Conservation (phyloP, 2,113 vertebrate species). For the Corythaixoides concolor region DNA sequence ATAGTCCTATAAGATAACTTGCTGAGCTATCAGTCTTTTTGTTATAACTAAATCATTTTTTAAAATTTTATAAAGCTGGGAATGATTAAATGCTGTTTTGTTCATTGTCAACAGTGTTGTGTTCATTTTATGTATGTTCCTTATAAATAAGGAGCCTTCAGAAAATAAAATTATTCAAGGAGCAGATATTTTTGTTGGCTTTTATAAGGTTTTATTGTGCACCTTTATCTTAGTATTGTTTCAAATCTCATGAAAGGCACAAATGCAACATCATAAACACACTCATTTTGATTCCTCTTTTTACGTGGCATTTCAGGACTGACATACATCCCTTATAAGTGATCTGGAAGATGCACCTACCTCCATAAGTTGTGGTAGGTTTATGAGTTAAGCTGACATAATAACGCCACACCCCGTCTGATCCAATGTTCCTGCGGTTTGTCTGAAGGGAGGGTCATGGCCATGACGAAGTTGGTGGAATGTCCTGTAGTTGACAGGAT, state of each 20-base stretch:
- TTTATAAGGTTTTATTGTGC: slow-evolving; percentile 16
- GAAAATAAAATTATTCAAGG: slow-evolving; percentile 77
- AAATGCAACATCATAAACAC: neutral
- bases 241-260: neutral
- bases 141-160: slow-evolving; percentile 74
- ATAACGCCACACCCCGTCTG: slow-evolving; percentile 80
- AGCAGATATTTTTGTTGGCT: slow-evolving; percentile 4
- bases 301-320: neutral
- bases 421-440: slow-evolving; percentile 83
- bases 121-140: slow-evolving; percentile 80
- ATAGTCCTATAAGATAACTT: slow-evolving; percentile 76
- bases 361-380: neutral
- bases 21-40: slow-evolving; percentile 72
- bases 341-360: neutral
- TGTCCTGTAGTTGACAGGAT: slow-evolving; percentile 88
- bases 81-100: slow-evolving; percentile 76
- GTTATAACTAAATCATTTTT: slow-evolving; percentile 76
- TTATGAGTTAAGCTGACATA: slow-evolving; percentile 86
- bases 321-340: neutral
- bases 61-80: slow-evolving; percentile 74
- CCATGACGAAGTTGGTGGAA: slow-evolving; percentile 88
- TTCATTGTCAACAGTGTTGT: slow-evolving; percentile 78
- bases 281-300: neutral
- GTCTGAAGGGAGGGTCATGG: slow-evolving; percentile 82
- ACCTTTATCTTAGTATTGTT: neutral